Evolutionary conservation across 2,113 vertebrate species (phyloP).

Genomic region (Bungarus multicinctus): DNA sequence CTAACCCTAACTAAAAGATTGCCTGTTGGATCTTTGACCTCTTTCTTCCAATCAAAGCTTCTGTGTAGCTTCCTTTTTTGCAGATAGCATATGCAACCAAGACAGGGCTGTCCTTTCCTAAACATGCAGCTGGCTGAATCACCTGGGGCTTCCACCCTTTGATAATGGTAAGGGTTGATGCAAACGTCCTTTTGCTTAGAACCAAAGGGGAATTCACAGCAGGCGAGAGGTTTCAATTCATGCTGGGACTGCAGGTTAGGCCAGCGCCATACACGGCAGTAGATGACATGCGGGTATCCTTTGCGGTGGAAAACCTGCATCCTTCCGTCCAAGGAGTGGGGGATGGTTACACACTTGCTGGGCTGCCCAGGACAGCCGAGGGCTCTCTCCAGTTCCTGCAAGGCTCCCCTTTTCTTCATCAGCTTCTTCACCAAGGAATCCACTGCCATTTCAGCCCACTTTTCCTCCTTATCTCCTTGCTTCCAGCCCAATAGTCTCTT

Average conservation of each 20-base stretch:
- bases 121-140: slow-evolving; percentile 39
- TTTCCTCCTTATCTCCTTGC: slow-evolving; percentile 97
- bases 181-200: slow-evolving; percentile 98
- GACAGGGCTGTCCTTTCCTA: neutral
- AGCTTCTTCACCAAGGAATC: slow-evolving; percentile 96
- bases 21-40: neutral
- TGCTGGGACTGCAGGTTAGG: slow-evolving; percentile 96
- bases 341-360: slow-evolving; percentile 94
- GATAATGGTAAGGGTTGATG: slow-evolving; percentile 96
- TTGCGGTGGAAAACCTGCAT: slow-evolving; percentile 97
- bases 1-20: neutral
- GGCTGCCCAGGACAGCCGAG: slow-evolving; percentile 93
- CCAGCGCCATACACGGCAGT: slow-evolving; percentile 97
- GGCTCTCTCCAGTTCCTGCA: slow-evolving; percentile 94
- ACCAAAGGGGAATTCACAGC: slow-evolving; percentile 94
- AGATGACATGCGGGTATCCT: slow-evolving; percentile 93
- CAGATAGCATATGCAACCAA: neutral
- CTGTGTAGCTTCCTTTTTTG: neutral
- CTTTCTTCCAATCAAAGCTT: neutral
- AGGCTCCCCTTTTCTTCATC: slow-evolving; percentile 97
- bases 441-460: slow-evolving; percentile 97
- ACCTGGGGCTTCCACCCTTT: slow-evolving; percentile 96
- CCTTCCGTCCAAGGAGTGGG: slow-evolving; percentile 90
- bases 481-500: slow-evolving; percentile 98
- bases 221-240: slow-evolving; percentile 92